These are phyloP conservation scores for Polyodon spathula DNA, from an alignment of 2,113 vertebrate species.

Conservation along the genomic window DNA sequence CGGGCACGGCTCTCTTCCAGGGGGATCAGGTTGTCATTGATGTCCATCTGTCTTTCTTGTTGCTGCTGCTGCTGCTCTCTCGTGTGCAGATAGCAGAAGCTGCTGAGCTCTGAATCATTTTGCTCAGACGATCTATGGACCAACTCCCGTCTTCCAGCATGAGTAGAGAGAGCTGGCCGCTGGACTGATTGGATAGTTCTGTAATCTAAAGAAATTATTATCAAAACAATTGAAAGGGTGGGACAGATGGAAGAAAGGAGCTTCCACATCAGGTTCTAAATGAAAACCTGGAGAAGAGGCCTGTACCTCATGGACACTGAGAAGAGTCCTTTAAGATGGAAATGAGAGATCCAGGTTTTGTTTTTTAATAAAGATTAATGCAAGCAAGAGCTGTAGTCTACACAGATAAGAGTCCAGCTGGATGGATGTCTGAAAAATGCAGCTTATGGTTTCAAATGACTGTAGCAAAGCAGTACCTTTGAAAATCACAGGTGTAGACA, in stretches of 20 bases:
- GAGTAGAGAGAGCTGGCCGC: constrained; percentile 58
- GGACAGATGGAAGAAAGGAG: constrained; percentile 30
- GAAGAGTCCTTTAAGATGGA: constrained; percentile 50
- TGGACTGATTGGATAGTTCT: constrained; percentile 73
- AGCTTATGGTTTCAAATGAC: background rate
- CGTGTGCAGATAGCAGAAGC: constrained; percentile 90
- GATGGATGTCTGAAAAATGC: background rate
- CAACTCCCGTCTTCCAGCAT: constrained; percentile 67
- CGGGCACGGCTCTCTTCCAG: constrained; percentile 73
- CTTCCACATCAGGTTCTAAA: constrained; percentile 53
- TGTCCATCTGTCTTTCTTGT: constrained; percentile 63
- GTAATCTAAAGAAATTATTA: constrained; percentile 84
- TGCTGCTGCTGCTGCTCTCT: constrained; percentile 75
- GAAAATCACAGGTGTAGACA: background rate
- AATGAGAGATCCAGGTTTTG: constrained; percentile 33
- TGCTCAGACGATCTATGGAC: constrained; percentile 51
- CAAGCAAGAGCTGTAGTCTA: background rate
- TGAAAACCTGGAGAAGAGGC: constrained; percentile 31
- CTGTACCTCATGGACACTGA: constrained; percentile 48
- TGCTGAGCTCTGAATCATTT: constrained; percentile 78
- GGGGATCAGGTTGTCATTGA: constrained; percentile 91
- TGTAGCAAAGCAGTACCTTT: too few relatives aligned
- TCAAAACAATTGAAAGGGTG: constrained; percentile 61
- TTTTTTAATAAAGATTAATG: constrained; percentile 29
- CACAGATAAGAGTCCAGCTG: background rate